Evolutionary conservation across 1,140 invertebrate genomes (phyloP).

Genomic region (Steinernema feltiae): DNA sequence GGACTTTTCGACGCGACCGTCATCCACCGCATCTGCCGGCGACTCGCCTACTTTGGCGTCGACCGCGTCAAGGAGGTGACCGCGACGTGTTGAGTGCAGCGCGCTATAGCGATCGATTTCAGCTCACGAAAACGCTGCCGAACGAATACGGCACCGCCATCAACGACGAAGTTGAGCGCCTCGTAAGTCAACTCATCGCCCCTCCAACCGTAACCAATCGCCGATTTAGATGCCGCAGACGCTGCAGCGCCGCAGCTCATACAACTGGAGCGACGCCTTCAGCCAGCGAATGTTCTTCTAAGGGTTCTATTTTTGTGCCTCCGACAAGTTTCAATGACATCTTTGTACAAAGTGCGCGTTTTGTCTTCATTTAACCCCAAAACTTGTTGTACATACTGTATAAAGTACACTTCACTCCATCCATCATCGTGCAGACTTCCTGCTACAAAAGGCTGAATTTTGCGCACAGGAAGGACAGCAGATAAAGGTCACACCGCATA

Average conservation of each 20-base stretch:
- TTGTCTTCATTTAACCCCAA: not conserved
- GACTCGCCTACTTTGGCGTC: constrained; percentile 12
- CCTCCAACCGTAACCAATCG: not conserved
- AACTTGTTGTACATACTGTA: constrained; percentile 7
- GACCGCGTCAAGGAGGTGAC: constrained; percentile 20
- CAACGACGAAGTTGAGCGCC: constrained; percentile 9
- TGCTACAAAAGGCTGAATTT: no score
- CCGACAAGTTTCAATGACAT: not conserved
- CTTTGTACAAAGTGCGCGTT: not conserved
- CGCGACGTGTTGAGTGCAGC: no score
- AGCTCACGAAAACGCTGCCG: constrained; percentile 18
- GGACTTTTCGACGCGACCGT: constrained; percentile 16
- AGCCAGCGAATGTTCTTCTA: constrained; percentile 28
- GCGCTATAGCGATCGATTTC: no score
- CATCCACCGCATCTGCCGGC: constrained; percentile 13
- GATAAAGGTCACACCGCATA: no score
- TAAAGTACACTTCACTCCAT: not conserved
- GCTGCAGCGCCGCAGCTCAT: constrained; percentile 16
- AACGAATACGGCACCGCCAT: constrained; percentile 18
- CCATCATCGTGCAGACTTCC: not conserved
- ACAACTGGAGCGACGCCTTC: constrained; percentile 29
- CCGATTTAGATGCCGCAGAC: constrained; percentile 7
- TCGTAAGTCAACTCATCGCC: constrained; percentile 7
- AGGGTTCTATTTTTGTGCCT: not conserved
- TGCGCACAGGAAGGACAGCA: no score